Evolutionary conservation across 2,113 vertebrate genomes (phyloP), one percentile per base, ranked within the genome.

Genomic region (Merops nubicus): DNA sequence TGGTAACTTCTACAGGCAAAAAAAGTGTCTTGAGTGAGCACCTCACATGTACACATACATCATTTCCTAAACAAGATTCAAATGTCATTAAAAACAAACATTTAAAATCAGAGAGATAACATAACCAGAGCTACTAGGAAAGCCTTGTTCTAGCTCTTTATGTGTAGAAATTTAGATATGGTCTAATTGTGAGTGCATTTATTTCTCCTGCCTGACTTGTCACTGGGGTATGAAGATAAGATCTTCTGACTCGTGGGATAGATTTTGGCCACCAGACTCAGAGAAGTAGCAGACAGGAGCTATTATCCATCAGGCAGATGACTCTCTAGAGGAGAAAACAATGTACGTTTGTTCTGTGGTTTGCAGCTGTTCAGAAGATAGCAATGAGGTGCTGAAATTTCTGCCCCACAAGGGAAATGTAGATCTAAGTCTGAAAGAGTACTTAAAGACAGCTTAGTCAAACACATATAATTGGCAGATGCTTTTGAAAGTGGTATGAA

Each of bases 311-410:
- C 57, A 72, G 68, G 76, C 34, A 94, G 72, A 91, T 78, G 20
- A 12, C 11, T 93, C 57, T 91, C 84, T 4, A 26, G 74, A 95
- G 91, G 42, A 82, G 31, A 47, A 78, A 87, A 93, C 68, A 91
- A 94, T 45, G 47, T 51, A 17, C 82, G 6, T 84, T 92, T 95
- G 75, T 85, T 88, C 54, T 74, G 63, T 53, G 47, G 23, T 63
- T 96, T 86, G 60, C 76, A 93, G 85, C 85, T 94, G 88, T 64
- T 92, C n/a, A 68, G 84, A 85, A 95, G 93, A 89, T 33, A 85
- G 62, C 76, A 64, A 59, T 26, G 68, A 95, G 84, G 77, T 91
- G 83, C 64, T 93, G 90, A 95, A 96, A 96, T 94, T 93, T 94
- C 92, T 95, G 31, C 60, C 80, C 40, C 83, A 51, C 25, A 19